These are phyloP conservation scores for Montipora sp. DNA, from an alignment of 64 coral and sea anemone genomes.

Conservation along the genomic window DNA sequence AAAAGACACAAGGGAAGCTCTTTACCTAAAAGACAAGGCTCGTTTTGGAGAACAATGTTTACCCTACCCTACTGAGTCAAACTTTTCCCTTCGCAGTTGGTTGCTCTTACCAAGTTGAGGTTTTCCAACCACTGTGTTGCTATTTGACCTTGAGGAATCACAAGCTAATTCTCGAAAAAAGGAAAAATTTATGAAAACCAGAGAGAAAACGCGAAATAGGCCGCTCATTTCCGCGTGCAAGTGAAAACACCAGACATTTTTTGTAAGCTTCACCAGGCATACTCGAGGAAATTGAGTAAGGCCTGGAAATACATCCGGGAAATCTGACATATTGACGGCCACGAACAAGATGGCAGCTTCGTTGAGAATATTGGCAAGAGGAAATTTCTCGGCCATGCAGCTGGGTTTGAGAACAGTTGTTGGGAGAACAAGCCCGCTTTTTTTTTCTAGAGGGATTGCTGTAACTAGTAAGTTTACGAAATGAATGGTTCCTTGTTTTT, in stretches of 20 bases:
- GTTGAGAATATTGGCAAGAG: slow-evolving; percentile 18
- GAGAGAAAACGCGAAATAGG: not conserved
- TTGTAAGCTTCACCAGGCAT: not conserved
- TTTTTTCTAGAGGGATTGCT: slow-evolving; percentile 27
- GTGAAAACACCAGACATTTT: not conserved
- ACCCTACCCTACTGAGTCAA: too few relatives aligned
- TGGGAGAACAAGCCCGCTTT: not conserved
- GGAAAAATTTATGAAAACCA: not conserved
- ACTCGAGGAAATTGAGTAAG: not conserved
- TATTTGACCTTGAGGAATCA: slow-evolving; percentile 17
- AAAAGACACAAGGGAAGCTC: too few relatives aligned
- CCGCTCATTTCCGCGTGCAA: not conserved
- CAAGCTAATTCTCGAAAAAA: not conserved
- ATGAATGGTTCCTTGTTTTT: not conserved
- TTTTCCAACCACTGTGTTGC: slow-evolving; percentile 38
- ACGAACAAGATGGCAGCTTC: slow-evolving; percentile 31
- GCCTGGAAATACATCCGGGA: slow-evolving; percentile 31
- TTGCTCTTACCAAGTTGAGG: slow-evolving; percentile 68
- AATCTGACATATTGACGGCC: not conserved
- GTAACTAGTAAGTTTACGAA: not conserved
- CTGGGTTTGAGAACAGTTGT: not conserved
- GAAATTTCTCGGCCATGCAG: slow-evolving; percentile 36
- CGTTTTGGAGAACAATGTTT: too few relatives aligned
- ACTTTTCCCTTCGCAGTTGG: too few relatives aligned
- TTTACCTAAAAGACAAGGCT: too few relatives aligned